Evolutionary conservation across 2,113 vertebrate genomes (phyloP).

Genomic region (Progne subis): DNA sequence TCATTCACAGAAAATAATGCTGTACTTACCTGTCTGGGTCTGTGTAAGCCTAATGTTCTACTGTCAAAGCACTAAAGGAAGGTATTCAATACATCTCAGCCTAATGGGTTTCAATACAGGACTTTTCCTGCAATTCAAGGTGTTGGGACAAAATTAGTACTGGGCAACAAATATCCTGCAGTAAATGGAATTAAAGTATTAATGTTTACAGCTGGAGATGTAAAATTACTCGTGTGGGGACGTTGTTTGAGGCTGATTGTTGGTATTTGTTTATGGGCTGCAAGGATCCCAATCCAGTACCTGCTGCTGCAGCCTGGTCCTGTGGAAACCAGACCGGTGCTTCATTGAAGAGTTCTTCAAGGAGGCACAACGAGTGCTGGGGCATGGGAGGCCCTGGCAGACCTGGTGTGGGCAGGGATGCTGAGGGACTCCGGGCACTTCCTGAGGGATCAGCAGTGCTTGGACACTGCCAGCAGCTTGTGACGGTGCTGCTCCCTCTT

Average conservation of each 20-base stretch:
- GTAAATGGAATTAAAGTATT: background rate
- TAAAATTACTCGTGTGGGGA: background rate
- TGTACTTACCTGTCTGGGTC: background rate
- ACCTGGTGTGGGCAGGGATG: background rate
- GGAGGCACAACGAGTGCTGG: background rate
- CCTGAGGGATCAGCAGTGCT: fast-evolving
- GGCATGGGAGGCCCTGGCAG: fast-evolving
- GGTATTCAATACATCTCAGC: background rate
- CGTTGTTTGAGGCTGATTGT: background rate
- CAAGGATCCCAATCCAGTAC: background rate
- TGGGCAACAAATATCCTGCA: background rate
- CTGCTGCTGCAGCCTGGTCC: background rate
- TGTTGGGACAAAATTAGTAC: background rate
- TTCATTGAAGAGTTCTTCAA: fast-evolving
- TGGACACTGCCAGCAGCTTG: background rate
- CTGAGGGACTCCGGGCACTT: background rate
- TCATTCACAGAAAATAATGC: slow-evolving; percentile 41
- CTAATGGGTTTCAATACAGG: background rate
- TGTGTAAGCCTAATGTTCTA: background rate
- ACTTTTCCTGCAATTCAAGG: background rate
- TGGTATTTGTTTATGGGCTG: background rate
- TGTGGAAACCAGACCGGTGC: background rate
- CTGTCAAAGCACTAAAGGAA: background rate
- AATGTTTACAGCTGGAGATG: background rate
- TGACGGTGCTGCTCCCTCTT: background rate